Percentiles rank a stretch among this genome's conserved stretches.
phyloP scores from a whole-genome alignment of 2,797 vertebrate species.

The Poecilia velifera region DNA sequence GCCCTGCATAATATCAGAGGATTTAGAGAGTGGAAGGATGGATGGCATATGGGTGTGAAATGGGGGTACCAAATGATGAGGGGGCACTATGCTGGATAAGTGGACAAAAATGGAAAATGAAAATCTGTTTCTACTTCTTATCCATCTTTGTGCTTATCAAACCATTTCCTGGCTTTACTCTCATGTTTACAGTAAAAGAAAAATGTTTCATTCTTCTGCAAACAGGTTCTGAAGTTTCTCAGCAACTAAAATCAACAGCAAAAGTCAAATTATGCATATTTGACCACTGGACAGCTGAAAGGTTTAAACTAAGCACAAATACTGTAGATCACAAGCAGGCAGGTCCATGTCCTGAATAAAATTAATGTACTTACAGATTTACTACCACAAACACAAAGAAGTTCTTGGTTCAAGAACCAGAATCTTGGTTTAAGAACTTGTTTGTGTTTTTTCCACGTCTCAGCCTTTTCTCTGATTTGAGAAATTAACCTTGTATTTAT shows the following conservation, averaged over 20 bases:
- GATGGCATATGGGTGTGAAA: neutral
- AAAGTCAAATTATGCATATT: conserved; percentile 18
- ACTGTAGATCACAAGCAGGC: conserved; percentile 16
- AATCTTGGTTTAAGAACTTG: neutral
- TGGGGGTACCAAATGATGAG: neutral
- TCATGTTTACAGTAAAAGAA: neutral
- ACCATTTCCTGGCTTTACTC: neutral
- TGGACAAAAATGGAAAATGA: neutral
- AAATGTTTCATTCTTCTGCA: neutral
- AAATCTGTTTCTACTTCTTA: neutral
- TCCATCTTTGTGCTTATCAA: neutral
- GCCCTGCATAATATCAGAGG: neutral
- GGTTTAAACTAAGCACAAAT: conserved; percentile 1
- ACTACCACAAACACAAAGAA: conserved; percentile 11
- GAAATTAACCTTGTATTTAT: conserved; percentile 17
- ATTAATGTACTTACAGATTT: conserved; percentile 16
- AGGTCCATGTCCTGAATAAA: neutral
- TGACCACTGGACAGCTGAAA: neutral
- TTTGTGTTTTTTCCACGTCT: conserved; percentile 8
- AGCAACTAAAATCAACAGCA: conserved; percentile 12
- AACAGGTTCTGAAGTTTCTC: neutral
- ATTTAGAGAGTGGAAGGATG: neutral
- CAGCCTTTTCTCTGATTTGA: conserved; percentile 39
- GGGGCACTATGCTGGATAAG: neutral
- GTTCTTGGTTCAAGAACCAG: neutral